These are phyloP conservation scores for Thaleichthys pacificus DNA, from an alignment of 2,797 vertebrate species.

Conservation along the genomic window DNA sequence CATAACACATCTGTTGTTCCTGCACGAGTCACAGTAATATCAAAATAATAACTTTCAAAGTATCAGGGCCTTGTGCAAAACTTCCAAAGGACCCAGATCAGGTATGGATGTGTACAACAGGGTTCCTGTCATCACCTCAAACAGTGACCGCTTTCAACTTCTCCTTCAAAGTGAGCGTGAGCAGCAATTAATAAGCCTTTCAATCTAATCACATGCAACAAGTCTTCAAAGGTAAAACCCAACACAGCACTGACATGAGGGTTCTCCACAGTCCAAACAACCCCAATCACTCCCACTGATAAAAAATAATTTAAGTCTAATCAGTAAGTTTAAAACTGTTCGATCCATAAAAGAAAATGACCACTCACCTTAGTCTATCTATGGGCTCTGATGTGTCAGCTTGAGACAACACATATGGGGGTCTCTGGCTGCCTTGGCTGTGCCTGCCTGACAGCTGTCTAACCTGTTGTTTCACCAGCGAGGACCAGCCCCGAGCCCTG, in stretches of 20 bases:
- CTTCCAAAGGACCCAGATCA: not conserved
- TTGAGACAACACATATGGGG: slow-evolving; percentile 39
- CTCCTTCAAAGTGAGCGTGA: slow-evolving; percentile 2
- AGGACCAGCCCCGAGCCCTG: slow-evolving; percentile 53
- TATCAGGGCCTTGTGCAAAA: not conserved
- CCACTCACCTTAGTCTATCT: slow-evolving; percentile 60
- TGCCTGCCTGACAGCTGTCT: slow-evolving; percentile 66
- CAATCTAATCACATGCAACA: slow-evolving; percentile 8
- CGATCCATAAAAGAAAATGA: slow-evolving; percentile 25
- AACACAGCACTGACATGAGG: slow-evolving; percentile 16
- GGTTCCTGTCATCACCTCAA: not conserved
- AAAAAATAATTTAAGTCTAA: slow-evolving; percentile 22
- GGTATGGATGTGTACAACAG: not conserved
- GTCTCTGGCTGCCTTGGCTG: slow-evolving; percentile 38
- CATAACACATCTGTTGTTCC: not conserved
- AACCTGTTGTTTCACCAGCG: slow-evolving; percentile 69
- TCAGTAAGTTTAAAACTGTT: slow-evolving; percentile 6
- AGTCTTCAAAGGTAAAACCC: not conserved
- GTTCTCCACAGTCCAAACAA: slow-evolving; percentile 14
- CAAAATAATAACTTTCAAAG: not conserved
- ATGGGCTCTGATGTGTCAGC: slow-evolving; percentile 37
- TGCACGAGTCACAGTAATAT: not conserved
- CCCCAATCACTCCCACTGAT: slow-evolving; percentile 8
- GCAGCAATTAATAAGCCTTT: slow-evolving; percentile 10
- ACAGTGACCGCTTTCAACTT: slow-evolving; percentile 8